These are phyloP conservation scores for Probaryconus sp. DNA, from an alignment of 1,140 invertebrate genomes.

Conservation along the genomic window DNA sequence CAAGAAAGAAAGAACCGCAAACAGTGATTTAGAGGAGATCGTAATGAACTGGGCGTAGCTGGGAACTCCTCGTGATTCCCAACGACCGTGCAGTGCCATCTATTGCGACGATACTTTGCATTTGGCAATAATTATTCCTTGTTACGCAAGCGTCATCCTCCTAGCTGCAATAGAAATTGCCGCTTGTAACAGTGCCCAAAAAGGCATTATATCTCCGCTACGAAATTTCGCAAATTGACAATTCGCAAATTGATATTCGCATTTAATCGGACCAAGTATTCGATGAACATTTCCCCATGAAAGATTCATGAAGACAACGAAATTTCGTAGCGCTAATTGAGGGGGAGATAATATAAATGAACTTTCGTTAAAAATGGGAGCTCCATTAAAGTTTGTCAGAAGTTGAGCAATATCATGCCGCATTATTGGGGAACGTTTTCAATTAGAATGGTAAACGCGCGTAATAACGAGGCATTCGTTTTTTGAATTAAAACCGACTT, in stretches of 20 bases:
- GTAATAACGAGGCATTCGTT: slow-evolving; percentile 38
- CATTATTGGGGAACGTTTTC: slow-evolving; percentile 53
- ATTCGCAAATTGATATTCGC: slow-evolving; percentile 52
- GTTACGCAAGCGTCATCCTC: too few species aligned
- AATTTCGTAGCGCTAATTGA: slow-evolving; percentile 51
- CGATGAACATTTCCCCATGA: slow-evolving; percentile 46
- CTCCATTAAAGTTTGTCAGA: slow-evolving; percentile 35
- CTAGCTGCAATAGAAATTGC: slow-evolving; percentile 26
- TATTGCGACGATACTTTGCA: too few species aligned
- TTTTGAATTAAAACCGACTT: too few species aligned
- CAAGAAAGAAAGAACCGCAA: too few species aligned
- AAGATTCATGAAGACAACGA: slow-evolving; percentile 55
- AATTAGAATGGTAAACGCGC: slow-evolving; percentile 46
- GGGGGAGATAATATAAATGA: slow-evolving; percentile 46
- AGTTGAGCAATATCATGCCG: slow-evolving; percentile 40
- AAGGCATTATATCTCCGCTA: slow-evolving; percentile 36
- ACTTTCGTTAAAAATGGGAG: slow-evolving; percentile 39
- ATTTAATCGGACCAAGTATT: slow-evolving; percentile 35
- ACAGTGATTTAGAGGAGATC: too few species aligned
- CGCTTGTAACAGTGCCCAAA: slow-evolving; percentile 19
- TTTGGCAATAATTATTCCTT: too few species aligned
- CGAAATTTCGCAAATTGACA: slow-evolving; percentile 51
- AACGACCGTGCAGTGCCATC: too few species aligned
- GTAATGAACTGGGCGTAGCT: too few species aligned
- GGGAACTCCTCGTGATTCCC: too few species aligned